phyloP scores from a whole-genome alignment of 2,888 invertebrate genomes.

The Rhaphigaster nebulosa region DNA sequence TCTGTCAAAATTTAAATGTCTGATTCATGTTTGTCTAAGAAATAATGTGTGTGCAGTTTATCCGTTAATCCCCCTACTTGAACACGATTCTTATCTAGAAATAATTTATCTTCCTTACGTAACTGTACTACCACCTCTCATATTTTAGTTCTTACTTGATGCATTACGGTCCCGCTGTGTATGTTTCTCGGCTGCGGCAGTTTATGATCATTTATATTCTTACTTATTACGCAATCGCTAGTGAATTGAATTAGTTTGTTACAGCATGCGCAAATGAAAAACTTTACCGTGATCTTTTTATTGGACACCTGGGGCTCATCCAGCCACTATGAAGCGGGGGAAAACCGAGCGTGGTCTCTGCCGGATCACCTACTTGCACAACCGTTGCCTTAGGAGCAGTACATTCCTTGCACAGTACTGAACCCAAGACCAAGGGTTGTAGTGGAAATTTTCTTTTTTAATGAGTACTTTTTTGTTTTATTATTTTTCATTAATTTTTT shows the following conservation, averaged over 20 bases:
- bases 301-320: no score
- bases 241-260: not conserved
- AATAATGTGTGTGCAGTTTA: not conserved
- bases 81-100: not conserved
- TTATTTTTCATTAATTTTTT: no score
- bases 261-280: not conserved
- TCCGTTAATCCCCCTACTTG: constrained; percentile 1
- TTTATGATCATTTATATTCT: not conserved
- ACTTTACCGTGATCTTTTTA: no score
- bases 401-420: no score
- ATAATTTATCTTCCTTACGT: not conserved
- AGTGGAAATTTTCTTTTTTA: no score
- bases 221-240: not conserved
- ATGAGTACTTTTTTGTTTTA: no score
- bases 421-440: no score
- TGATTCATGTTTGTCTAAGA: not conserved
- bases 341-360: no score
- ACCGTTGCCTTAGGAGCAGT: no score
- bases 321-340: no score
- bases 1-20: not conserved
- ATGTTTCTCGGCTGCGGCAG: not conserved
- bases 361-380: no score
- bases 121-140: not conserved
- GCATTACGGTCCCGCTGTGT: not conserved
- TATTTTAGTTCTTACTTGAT: not conserved